A percentile compares a stretch with the other conserved stretches of the same genome.
phyloP scores from a whole-genome alignment of 2,888 invertebrate species.

The Apamea anceps region DNA sequence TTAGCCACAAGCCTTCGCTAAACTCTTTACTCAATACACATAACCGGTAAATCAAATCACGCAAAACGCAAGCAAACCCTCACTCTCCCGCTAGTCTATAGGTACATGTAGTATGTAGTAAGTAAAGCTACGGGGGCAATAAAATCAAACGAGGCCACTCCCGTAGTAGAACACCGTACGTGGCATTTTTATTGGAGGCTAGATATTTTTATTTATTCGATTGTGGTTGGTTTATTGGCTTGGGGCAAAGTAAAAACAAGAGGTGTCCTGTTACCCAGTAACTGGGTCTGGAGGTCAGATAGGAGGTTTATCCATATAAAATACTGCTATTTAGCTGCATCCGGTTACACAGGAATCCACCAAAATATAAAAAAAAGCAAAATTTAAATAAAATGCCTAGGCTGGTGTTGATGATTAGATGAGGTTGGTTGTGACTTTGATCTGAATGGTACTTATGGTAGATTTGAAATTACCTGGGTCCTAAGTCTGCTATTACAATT shows the following conservation, averaged over 20 bases:
- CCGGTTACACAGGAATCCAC: not conserved
- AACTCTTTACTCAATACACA: not conserved
- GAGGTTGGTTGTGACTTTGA: not conserved
- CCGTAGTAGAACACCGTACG: slow-evolving; percentile 47
- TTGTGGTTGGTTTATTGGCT: not conserved
- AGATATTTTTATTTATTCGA: slow-evolving; percentile 41
- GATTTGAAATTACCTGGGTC: not conserved
- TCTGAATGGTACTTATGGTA: not conserved
- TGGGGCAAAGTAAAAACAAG: not conserved
- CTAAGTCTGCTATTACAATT: too few species aligned
- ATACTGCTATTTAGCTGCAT: not conserved
- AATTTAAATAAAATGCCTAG: not conserved
- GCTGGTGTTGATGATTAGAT: not conserved
- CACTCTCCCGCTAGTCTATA: slow-evolving; percentile 22
- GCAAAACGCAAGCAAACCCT: slow-evolving; percentile 33
- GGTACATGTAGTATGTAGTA: slow-evolving; percentile 63
- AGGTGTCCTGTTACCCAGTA: not conserved
- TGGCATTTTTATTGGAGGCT: slow-evolving; percentile 59
- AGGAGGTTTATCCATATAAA: not conserved
- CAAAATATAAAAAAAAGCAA: not conserved
- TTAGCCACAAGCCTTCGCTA: not conserved
- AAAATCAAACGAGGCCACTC: slow-evolving; percentile 79
- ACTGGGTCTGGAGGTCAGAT: not conserved
- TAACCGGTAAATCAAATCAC: not conserved
- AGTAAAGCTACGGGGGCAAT: slow-evolving; percentile 76